Percentiles rank a stretch among this genome's conserved stretches.
Conservation (phyloP, 2,888 invertebrate genomes). For the Tetrapedia diversipes region DNA sequence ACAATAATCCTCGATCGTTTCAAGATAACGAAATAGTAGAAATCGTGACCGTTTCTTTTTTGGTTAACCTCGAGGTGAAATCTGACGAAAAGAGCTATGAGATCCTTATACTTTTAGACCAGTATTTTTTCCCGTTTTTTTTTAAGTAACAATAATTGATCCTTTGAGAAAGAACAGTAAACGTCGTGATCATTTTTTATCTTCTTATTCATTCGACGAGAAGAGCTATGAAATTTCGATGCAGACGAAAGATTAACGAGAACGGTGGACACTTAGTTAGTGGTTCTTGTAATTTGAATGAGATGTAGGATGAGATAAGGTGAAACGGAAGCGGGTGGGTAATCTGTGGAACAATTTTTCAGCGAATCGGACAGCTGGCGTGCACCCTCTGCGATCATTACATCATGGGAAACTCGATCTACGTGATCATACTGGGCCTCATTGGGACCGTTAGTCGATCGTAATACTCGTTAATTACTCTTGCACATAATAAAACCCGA, state of each 20-base stretch:
- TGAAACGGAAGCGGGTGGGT: not conserved
- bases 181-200: not conserved
- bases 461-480: constrained; percentile 63
- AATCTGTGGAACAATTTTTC: constrained; percentile 32
- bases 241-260: constrained; percentile 55
- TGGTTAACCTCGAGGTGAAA: no score
- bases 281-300: not conserved
- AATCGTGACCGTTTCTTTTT: not conserved
- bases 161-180: not conserved
- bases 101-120: no score
- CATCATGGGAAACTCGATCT: constrained; percentile 77
- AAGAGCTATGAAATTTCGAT: constrained; percentile 63
- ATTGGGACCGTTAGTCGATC: constrained; percentile 81
- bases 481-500: constrained; percentile 33
- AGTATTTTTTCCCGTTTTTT: no score
- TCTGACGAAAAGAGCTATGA: no score
- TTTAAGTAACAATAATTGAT: no score
- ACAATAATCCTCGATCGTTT: not conserved
- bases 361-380: constrained; percentile 72
- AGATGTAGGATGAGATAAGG: not conserved
- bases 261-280: constrained; percentile 55
- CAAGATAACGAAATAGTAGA: not conserved
- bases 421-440: constrained; percentile 78
- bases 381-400: constrained; percentile 78
- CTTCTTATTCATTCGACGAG: not conserved